These are phyloP conservation scores for Ammodytes dubius DNA, from an alignment of 2,113 vertebrate genomes.

Conservation along the genomic window DNA sequence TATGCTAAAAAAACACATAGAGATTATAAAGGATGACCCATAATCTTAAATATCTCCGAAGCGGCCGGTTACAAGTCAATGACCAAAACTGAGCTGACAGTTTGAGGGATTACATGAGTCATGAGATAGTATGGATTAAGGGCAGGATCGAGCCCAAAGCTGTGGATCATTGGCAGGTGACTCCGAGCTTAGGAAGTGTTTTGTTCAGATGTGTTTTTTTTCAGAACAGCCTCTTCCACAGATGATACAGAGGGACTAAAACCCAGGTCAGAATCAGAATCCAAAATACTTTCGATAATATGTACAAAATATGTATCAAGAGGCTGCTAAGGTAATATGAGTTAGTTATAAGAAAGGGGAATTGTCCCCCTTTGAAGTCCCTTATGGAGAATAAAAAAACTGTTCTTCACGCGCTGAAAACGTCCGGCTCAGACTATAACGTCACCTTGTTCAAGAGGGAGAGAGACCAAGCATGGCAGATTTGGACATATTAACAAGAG, in stretches of 20 bases:
- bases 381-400: background rate
- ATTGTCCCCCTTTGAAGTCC: background rate
- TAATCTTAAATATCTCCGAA: conserved; percentile 57
- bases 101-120: conserved; percentile 77
- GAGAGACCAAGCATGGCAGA: background rate
- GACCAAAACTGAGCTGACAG: conserved; percentile 60
- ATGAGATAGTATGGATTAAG: conserved; percentile 75
- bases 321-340: background rate
- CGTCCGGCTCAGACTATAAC: background rate
- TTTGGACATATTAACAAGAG: background rate
- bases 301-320: background rate
- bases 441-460: background rate
- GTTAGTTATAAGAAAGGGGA: background rate
- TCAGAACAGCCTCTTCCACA: background rate
- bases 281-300: no score
- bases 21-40: conserved; percentile 38
- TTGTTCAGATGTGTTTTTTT: conserved; percentile 37
- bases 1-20: conserved; percentile 45
- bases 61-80: conserved; percentile 42
- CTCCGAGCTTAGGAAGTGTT: conserved; percentile 24
- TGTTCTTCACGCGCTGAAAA: background rate
- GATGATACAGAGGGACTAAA: background rate
- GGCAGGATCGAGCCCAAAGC: conserved; percentile 25
- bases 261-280: background rate
- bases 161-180: conserved; percentile 50